Percentiles rank a stretch among this genome's conserved stretches.
phyloP scores from a whole-genome alignment of 2,113 vertebrate genomes.

The Lepus europaeus region DNA sequence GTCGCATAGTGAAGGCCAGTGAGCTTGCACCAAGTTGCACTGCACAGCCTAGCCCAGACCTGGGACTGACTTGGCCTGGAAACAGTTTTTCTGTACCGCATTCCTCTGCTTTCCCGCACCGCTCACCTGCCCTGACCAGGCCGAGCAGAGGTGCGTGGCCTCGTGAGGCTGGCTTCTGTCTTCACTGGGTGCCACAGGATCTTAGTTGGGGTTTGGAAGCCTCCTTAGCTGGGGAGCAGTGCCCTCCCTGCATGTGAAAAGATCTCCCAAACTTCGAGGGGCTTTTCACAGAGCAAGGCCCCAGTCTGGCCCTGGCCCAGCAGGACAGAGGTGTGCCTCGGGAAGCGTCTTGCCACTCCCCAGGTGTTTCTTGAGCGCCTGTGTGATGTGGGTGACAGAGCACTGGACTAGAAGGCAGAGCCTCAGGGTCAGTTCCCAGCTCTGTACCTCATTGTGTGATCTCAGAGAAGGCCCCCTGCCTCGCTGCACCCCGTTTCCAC shows the following conservation, averaged over 20 bases:
- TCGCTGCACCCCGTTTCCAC: neutral
- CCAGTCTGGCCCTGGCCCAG: slow-evolving; percentile 17
- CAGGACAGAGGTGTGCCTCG: neutral
- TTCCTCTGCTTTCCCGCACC: neutral
- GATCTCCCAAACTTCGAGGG: neutral
- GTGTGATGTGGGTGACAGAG: neutral
- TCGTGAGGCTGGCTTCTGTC: neutral
- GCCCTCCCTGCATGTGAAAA: neutral
- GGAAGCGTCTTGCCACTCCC: neutral
- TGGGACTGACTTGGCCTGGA: neutral
- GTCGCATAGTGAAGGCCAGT: neutral
- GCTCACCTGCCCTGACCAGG: neutral
- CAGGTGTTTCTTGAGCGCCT: neutral
- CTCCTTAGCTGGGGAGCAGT: neutral
- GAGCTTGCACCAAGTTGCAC: neutral
- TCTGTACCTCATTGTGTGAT: neutral
- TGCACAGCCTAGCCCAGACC: neutral
- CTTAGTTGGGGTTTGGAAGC: slow-evolving; percentile 28
- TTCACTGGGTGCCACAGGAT: neutral
- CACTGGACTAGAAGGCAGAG: neutral
- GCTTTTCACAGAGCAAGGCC: slow-evolving; percentile 15
- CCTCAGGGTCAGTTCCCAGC: neutral
- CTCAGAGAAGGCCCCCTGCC: neutral
- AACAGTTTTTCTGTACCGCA: neutral
- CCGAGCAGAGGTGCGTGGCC: neutral